Base-by-base conservation (phyloP, 2,113 vertebrate genomes). In the Callaeas wilsoni region DNA sequence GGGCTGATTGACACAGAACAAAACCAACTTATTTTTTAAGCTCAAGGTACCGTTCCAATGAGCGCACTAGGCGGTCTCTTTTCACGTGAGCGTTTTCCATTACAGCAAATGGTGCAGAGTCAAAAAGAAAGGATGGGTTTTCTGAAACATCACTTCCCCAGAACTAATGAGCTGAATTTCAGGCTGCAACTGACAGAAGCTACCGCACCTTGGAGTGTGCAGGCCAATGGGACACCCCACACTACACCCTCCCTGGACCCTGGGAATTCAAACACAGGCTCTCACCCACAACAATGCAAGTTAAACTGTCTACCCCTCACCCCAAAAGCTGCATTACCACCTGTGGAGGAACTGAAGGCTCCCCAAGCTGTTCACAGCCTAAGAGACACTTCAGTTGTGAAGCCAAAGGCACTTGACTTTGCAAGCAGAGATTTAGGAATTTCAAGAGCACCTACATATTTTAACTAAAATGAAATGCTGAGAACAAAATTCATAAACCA, bases 171-270 rank as follows among this genome's bases (percentile, higher is more conserved):
- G 19, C 12, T 41, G 25, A 62, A n/a, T 37, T 84, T 65, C 37
- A 69, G 62, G 59, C 35, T 60, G 52, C 1, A 3, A 39, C 2
- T 0, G 6, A 60, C 35, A 88, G 53, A 82, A 26, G 33, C 23
- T 79, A n/a, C 27, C 3, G 0, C 19, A 71, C 10, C 35, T 64
- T 4, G 0, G 12, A 71, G 23, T 1, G 0, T 1, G 25, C 8
- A 52, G 46, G 12, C 11, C 55, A 39, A 27, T 10, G 46, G 49
- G 55, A 74, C 37, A 67, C 2, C 23, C 32, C 3, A 4, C 27
- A 33, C 37, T 47, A 42, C 46, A 69, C 4, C 35, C 12, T 53
- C 7, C 32, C n/a, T 15, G 15, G 29, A 55, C 22, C 5, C 44
- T 4, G 3, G 33, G 47, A 80, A 76, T 80, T 59, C 52, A 79